Percentiles rank a stretch among this genome's conserved stretches.
These are phyloP conservation scores for Aphidoletes aphidimyza DNA, from an alignment of 2,888 invertebrate species.

Conservation along the genomic window DNA sequence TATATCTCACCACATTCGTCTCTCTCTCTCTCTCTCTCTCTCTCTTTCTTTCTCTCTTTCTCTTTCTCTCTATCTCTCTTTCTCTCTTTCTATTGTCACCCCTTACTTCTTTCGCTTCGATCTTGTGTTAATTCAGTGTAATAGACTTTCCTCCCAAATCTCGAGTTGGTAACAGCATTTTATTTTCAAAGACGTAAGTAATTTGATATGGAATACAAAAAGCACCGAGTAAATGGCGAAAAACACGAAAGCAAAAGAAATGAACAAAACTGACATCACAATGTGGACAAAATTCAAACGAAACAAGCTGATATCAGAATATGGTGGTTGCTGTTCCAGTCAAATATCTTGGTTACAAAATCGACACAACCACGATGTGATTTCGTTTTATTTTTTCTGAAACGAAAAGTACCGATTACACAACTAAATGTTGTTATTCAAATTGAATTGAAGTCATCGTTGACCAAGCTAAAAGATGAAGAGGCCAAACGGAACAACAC, in stretches of 20 bases:
- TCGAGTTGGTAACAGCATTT: conserved; percentile 30
- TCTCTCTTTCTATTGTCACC: background rate
- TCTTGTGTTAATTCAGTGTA: background rate
- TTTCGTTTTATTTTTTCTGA: no score
- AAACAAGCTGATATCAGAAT: background rate
- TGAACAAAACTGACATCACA: background rate
- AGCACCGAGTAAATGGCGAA: background rate
- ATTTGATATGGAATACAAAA: no score
- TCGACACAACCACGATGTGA: background rate
- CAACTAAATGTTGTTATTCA: background rate
- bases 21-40: no score
- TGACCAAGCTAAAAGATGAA: background rate
- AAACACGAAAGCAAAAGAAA: background rate
- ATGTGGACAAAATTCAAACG: background rate
- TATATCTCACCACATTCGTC: background rate
- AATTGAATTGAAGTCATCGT: no score
- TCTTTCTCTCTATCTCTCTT: no score
- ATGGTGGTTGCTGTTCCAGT: background rate
- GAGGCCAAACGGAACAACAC: no score
- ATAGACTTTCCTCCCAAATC: background rate
- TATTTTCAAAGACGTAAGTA: conserved; percentile 23
- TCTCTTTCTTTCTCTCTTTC: no score
- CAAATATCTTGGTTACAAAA: background rate
- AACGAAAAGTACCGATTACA: conserved; percentile 17
- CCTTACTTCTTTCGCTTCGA: background rate